These are phyloP conservation scores for Tinamus guttatus DNA, from an alignment of 2,113 vertebrate species.

Conservation along the genomic window DNA sequence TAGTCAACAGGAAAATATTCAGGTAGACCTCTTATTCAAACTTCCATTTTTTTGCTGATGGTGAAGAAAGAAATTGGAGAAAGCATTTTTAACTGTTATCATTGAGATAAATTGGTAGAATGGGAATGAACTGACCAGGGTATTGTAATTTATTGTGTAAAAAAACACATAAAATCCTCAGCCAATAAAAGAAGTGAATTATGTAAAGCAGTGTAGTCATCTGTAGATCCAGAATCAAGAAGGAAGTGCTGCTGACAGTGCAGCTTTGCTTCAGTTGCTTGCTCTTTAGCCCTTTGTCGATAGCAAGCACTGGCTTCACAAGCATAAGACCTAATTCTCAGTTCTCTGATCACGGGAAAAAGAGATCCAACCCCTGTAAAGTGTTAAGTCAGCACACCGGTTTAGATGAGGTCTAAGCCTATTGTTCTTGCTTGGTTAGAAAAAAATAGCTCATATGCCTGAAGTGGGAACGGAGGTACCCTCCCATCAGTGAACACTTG, in stretches of 20 bases:
- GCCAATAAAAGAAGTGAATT: neutral
- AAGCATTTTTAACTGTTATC: neutral
- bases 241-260: neutral
- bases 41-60: neutral
- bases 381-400: neutral
- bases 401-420: neutral
- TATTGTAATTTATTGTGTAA: neutral
- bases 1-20: neutral
- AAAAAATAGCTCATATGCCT: neutral
- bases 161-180: neutral
- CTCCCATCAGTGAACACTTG: neutral
- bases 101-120: neutral
- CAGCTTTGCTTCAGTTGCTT: neutral
- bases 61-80: neutral
- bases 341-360: neutral
- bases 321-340: neutral
- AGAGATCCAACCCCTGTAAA: neutral
- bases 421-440: neutral
- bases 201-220: neutral
- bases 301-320: neutral
- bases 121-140: neutral
- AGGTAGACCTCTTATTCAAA: neutral
- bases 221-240: neutral
- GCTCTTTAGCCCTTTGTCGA: neutral
- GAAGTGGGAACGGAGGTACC: neutral